Conservation (phyloP, 2,797 vertebrate genomes). For the Phoeniculus purpureus region DNA sequence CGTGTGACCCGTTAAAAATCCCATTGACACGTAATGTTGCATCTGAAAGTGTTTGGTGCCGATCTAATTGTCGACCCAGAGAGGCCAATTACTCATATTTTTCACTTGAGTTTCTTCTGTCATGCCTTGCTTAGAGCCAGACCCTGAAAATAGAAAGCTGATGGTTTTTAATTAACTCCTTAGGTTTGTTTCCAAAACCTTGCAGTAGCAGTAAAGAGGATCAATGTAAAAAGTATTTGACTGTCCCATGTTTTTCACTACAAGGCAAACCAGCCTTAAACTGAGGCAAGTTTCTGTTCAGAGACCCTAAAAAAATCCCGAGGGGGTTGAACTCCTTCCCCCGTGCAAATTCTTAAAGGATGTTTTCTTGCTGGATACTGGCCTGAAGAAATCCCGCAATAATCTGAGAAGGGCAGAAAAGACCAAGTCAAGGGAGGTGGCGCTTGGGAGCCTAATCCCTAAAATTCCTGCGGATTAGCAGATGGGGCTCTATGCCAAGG, state of each 20-base stretch:
- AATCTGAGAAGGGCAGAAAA: conserved; percentile 46
- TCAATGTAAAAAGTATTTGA: background rate
- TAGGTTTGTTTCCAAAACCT: background rate
- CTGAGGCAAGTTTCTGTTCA: background rate
- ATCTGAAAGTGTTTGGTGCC: background rate
- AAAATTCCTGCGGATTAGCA: conserved; percentile 30
- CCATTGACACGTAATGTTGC: background rate
- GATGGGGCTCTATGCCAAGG: background rate
- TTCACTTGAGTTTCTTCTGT: background rate
- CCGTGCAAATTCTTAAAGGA: background rate
- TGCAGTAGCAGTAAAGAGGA: background rate
- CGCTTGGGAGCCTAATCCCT: conserved; percentile 47
- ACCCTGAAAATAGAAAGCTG: background rate
- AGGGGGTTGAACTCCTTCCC: background rate
- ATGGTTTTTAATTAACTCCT: background rate
- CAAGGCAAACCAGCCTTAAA: background rate
- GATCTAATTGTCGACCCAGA: background rate
- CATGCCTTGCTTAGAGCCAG: background rate
- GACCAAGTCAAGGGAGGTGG: conserved; percentile 53
- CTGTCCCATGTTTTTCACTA: background rate
- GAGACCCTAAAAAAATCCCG: background rate
- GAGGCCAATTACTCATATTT: background rate
- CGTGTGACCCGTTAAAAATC: background rate
- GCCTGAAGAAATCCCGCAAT: conserved; percentile 14
- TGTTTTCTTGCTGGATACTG: background rate